Percentiles rank a stretch among this genome's conserved stretches.
phyloP scores from a whole-genome alignment of 1,140 invertebrate species.

The Sycophaga agraensis region DNA sequence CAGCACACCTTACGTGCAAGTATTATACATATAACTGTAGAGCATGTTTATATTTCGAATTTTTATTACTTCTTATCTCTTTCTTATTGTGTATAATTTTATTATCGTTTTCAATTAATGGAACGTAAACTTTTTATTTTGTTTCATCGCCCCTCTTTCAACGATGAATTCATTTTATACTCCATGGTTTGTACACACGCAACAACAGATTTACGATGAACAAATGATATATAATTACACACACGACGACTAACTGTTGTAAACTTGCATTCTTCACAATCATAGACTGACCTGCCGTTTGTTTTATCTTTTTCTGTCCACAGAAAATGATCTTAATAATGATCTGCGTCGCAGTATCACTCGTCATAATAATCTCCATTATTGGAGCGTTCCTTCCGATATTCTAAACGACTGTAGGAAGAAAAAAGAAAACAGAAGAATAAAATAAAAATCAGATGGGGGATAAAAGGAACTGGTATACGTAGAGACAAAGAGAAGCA shows the following conservation, averaged over 20 bases:
- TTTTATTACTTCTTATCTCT: neutral
- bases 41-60: constrained; percentile 16
- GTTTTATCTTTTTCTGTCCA: constrained; percentile 65
- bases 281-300: constrained; percentile 22
- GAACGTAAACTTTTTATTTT: neutral
- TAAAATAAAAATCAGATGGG: constrained; percentile 22
- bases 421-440: constrained; percentile 18
- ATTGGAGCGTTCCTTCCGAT: constrained; percentile 48
- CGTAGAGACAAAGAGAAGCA: constrained; percentile 26
- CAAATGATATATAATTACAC: no score
- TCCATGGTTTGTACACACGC: neutral
- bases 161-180: neutral
- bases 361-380: constrained; percentile 55
- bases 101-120: neutral
- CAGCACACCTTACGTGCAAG: constrained; percentile 21
- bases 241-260: neutral
- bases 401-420: constrained; percentile 41
- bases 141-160: neutral
- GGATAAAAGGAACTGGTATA: constrained; percentile 26
- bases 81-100: neutral
- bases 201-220: neutral
- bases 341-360: constrained; percentile 69
- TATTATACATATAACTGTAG: neutral
- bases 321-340: constrained; percentile 86
- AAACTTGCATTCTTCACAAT: neutral